Base-by-base conservation (phyloP, 2,888 invertebrate species). In the Cerastoderma edule region DNA sequence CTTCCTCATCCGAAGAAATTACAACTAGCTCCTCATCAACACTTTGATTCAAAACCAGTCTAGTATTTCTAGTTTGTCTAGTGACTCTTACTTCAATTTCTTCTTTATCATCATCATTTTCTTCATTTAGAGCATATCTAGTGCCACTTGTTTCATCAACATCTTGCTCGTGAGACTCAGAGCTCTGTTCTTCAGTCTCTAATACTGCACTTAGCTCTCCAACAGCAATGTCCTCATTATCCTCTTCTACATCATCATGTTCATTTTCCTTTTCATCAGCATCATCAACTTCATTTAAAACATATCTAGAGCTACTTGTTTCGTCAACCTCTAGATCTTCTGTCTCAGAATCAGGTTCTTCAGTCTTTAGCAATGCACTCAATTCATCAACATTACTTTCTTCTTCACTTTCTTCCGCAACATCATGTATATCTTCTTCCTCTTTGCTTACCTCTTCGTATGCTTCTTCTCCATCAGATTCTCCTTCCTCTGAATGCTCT, bases 391-490 rank as follows among this genome's bases (percentile, higher is more conserved):
- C 50, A 50, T 22, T 10, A 27, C 50, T 50, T n/a, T 74, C 67
- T 13, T 67, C 78, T 30, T 54, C 48, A 46, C 60, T 80, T 2
- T 60, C 56, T 5, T 68, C 63, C 16, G 67, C 53, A 28, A 67
- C 79, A 27, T 56, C 69, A 28, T 75, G 65, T 53, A 67, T 72
- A 56, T 56, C 64, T 64, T 72, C 69, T 33, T 60, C 67, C 3
- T 53, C 67, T 27, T 65, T 57, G 33, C 67, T 63, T 30, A 68
- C 54, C 53, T 75, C 77, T 19, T 50, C 57, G n/a, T 54, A 46
- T 16, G 75, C 57, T 39, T 75, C 79, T 0, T 63, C 73, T 0
- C 72, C 69, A n/a, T 71, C 66, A n/a, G 63, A 69, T 19, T 75
- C 64, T 19, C 70, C 77, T 13, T 69, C 70, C 19, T 67, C 66